A percentile compares a stretch with the other conserved stretches of the same genome.
phyloP scores from a whole-genome alignment of 2,797 vertebrate species.

The Gambelia wislizenii region DNA sequence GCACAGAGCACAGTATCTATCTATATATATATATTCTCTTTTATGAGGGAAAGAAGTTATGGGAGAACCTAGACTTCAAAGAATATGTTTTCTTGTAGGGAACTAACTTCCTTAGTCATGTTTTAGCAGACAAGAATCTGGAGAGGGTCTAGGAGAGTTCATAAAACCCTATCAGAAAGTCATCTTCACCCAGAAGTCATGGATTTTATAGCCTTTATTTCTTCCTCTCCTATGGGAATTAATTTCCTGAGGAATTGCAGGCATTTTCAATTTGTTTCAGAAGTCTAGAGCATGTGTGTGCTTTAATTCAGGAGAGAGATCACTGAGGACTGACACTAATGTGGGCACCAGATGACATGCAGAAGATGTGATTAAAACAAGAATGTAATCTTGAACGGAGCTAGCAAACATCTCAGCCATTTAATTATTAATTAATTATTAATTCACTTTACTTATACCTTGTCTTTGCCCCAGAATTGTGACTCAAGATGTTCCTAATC shows the following conservation, averaged over 20 bases:
- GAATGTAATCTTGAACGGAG: slow-evolving; percentile 9
- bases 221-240: slow-evolving; percentile 53
- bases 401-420: slow-evolving; percentile 27
- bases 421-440: slow-evolving; percentile 1
- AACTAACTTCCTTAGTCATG: not conserved
- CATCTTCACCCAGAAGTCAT: slow-evolving; percentile 65
- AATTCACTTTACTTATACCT: too few species aligned
- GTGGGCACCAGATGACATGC: slow-evolving; percentile 36
- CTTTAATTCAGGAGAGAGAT: slow-evolving; percentile 33
- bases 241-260: slow-evolving; percentile 65
- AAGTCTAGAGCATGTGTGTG: slow-evolving; percentile 36
- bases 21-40: slow-evolving; percentile 56
- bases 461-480: too few species aligned
- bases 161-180: slow-evolving; percentile 70
- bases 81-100: slow-evolving; percentile 47
- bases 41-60: slow-evolving; percentile 50
- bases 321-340: slow-evolving; percentile 7
- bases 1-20: not conserved
- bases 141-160: slow-evolving; percentile 51
- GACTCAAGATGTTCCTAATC: not conserved
- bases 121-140: slow-evolving; percentile 55
- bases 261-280: slow-evolving; percentile 64
- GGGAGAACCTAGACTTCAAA: slow-evolving; percentile 52
- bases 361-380: not conserved
- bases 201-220: slow-evolving; percentile 62